Evolutionary conservation across 2,113 vertebrate genomes (phyloP), one percentile per base, ranked within the genome.

Genomic region (Gulo gulo): DNA sequence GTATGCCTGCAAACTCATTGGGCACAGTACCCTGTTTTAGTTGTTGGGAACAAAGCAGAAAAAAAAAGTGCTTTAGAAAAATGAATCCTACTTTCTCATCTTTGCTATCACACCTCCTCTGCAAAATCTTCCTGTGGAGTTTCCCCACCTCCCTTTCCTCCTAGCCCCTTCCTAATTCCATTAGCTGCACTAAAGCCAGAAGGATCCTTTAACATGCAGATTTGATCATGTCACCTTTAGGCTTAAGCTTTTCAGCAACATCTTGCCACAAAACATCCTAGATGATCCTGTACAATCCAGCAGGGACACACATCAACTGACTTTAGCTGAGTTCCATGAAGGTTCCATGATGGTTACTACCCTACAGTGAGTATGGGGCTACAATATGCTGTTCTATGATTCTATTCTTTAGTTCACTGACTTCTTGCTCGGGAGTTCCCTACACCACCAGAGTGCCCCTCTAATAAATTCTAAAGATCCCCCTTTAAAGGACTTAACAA

Each of bases 371-470:
- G 4, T 82, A 15, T 65, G 24, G 11, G 55, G 7, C 15, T 69
- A 13, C 15, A 26, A 45, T 8, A 31, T 3, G 6, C 10, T 36
- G 11, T 12, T 81, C 63, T 7, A 6, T 0, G 34, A 9, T 39
- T 63, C 26, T 29, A 31, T 29, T 69, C 24, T n/a, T 69, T 7
- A 4, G 15, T 9, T 78, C 29, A 59, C 6, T 0, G 13, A 12
- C 21, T 23, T 26, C 39, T 80, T 73, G 55, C 26, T 71, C 10
- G 18, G 34, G 6, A 88, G 10, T 34, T 47, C 55, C 1, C 26
- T 36, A 63, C 2, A 12, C 7, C 0, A 42, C 7, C 4, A 7
- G 20, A 23, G 1, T 57, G 23, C 8, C 47, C 11, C 55, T 52
- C 86, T 79, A 47, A 74, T 74, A 94, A 74, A 82, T 6, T 42